Evolutionary conservation across 2,113 vertebrate genomes (phyloP).

Genomic region (Ophthalmotilapia sp.): DNA sequence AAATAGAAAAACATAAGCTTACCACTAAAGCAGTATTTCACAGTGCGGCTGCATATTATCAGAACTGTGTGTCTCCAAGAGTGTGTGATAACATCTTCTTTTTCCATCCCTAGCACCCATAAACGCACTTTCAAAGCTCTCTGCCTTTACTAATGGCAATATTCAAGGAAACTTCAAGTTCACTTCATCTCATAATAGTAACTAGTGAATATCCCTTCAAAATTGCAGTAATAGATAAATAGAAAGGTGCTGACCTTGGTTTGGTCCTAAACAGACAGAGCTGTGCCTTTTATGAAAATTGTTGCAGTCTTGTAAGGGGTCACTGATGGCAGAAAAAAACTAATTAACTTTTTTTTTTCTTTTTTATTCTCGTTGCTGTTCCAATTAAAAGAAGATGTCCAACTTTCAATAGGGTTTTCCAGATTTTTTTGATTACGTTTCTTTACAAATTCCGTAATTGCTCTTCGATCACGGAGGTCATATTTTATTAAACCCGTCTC

Average conservation of each 20-base stretch:
- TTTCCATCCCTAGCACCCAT: not conserved
- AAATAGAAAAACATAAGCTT: not conserved
- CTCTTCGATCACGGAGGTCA: constrained; percentile 39
- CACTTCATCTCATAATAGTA: not conserved
- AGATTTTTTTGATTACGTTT: constrained; percentile 5
- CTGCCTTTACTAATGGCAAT: not conserved
- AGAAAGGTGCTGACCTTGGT: constrained; percentile 52
- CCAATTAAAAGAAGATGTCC: constrained; percentile 39
- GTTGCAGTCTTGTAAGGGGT: constrained; percentile 37
- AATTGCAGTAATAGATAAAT: not conserved
- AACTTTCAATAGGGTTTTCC: constrained; percentile 37
- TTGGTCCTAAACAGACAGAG: constrained; percentile 36
- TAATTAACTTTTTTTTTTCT: constrained; percentile 48
- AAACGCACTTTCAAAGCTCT: not conserved
- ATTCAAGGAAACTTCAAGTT: constrained; percentile 49
- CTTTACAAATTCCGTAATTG: constrained; percentile 50
- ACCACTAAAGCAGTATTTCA: not conserved
- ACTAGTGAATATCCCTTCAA: not conserved
- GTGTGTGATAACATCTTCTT: constrained; percentile 3
- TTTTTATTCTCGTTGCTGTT: constrained; percentile 7
- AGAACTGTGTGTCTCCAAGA: not conserved
- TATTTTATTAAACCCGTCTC: constrained; percentile 18
- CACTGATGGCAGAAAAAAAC: constrained; percentile 25
- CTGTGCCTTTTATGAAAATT: constrained; percentile 37
- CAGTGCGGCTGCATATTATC: not conserved